These are phyloP conservation scores for Eremophila alpestris DNA, from an alignment of 2,797 vertebrate species.

Conservation along the genomic window DNA sequence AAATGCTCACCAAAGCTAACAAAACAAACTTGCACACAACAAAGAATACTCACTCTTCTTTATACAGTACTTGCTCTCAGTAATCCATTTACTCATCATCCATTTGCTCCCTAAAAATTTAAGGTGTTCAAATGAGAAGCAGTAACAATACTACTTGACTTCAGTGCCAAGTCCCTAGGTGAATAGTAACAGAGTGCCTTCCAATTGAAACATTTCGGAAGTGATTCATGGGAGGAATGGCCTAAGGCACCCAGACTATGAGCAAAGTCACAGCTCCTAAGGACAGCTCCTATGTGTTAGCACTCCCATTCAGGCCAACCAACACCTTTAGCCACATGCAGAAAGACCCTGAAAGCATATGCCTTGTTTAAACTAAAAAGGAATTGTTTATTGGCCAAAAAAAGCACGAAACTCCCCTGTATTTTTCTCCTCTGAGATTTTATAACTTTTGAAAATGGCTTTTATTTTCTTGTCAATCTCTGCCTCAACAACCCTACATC, in stretches of 20 bases:
- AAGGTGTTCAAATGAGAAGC: neutral
- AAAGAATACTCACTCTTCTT: neutral
- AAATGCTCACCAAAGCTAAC: neutral
- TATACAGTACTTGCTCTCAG: neutral
- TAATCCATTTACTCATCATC: neutral
- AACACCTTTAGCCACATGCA: neutral
- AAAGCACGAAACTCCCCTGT: neutral
- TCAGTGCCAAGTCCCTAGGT: neutral
- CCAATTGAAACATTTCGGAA: neutral
- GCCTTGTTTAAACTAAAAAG: neutral
- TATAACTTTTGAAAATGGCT: neutral
- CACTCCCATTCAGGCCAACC: neutral
- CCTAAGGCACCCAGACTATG: neutral
- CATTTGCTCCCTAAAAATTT: neutral
- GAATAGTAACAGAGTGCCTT: neutral
- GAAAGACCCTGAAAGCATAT: neutral
- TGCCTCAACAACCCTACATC: neutral
- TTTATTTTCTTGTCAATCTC: neutral
- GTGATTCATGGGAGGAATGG: neutral
- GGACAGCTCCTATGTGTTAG: neutral
- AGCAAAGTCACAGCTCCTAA: neutral
- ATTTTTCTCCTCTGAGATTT: neutral
- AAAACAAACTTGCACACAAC: neutral
- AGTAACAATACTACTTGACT: neutral
- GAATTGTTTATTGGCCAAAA: neutral